Percentiles rank a stretch among this genome's conserved stretches.
phyloP scores from a whole-genome alignment of 2,888 invertebrate species.

The Nemapogon koenigi region DNA sequence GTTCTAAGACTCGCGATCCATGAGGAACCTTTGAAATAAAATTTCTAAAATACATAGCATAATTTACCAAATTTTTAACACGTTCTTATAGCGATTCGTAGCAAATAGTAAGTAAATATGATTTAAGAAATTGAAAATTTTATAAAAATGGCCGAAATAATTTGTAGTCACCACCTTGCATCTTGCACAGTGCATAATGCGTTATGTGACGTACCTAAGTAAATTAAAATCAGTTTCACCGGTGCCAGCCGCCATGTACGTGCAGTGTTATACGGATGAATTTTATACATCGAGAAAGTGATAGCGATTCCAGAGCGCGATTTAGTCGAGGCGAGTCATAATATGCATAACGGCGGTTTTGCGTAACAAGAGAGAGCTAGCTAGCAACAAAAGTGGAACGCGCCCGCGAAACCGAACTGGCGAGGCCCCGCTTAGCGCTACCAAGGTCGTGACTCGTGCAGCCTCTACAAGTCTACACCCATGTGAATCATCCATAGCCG shows the following conservation, averaged over 20 bases:
- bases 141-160: no score
- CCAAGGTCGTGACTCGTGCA: conserved; percentile 36
- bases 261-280: no score
- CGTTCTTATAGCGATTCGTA: background rate
- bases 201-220: no score
- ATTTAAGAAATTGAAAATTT: no score
- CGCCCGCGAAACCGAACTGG: conserved; percentile 48
- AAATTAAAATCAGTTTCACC: no score
- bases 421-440: conserved; percentile 29
- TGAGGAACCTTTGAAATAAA: no score
- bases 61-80: background rate
- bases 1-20: no score
- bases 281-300: background rate
- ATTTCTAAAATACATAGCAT: no score
- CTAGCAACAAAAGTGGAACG: conserved; percentile 46
- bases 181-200: no score
- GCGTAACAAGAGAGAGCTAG: conserved; percentile 62
- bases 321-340: conserved; percentile 49
- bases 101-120: background rate
- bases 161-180: no score
- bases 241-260: no score
- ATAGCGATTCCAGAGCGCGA: background rate
- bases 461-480: background rate
- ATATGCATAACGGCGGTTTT: conserved; percentile 60
- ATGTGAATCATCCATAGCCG: background rate